Evolutionary conservation across 2,888 invertebrate species (phyloP), one percentile per base, ranked within the genome.

Genomic region (Siphlonurus alternatus): DNA sequence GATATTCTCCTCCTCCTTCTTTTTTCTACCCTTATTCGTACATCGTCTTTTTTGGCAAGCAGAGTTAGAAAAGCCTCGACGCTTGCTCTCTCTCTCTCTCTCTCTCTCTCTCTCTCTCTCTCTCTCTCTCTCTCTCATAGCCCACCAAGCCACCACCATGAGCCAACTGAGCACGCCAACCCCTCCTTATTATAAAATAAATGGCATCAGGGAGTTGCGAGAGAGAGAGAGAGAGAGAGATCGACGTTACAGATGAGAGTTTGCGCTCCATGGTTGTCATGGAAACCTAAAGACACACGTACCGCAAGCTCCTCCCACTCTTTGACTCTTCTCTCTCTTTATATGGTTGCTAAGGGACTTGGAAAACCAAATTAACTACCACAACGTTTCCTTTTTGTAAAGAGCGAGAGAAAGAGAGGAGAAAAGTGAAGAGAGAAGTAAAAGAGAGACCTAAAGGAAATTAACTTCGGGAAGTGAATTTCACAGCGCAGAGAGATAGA

Each of bases 161-260:
- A 38, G 15, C 38, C 38, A 38, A 38, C 38, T 15, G 38, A 38
- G 38, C 38, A 10, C 5, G 38, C 38, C 38, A 38, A 38, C 38
- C 38, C 63, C 59, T 59, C 63, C 59, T 63, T 63, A 63, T 63
- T 63, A 63, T 63, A 63, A 63, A 63, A 59, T 63, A 63, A 63
- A 63, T 63, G 63, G 63, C 63, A 63, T 63, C 63, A 38, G 63
- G 63, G 63, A 63, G 62, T n/a, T 22, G 51, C 10, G 22, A 53
- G 62, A 51, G 53, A 2, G 23, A 22, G 61, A 61, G 53, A 22
- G 62, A 53, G 54, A 59, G 63, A 38, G 63, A 63, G 59, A 59
- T 63, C 38, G 38, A 10, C 38, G 38, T 38, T 38, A 38, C 38
- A 38, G 38, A 38, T 38, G 38, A 38, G 38, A 38, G 38, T 38